Conservation (phyloP, 2,797 vertebrate genomes). For the Orestias chungarensis region DNA sequence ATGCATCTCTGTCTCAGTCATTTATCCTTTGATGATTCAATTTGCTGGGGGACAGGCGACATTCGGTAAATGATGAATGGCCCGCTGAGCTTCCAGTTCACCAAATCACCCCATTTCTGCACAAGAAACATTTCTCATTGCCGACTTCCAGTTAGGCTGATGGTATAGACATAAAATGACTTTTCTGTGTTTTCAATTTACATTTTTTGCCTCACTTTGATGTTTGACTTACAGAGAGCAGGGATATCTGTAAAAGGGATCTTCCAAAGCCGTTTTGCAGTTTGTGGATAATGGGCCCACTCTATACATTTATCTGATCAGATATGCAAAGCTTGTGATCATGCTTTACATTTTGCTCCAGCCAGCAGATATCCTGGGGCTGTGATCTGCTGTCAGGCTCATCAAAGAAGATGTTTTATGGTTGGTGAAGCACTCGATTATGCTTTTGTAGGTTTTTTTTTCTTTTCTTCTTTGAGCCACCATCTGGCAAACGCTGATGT, state of each 20-base stretch:
- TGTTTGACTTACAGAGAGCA: conserved; percentile 29
- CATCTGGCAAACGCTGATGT: conserved; percentile 53
- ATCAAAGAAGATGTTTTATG: conserved; percentile 30
- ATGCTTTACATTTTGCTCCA: conserved; percentile 26
- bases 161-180: conserved; percentile 17
- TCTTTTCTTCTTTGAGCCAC: conserved; percentile 20
- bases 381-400: conserved; percentile 16
- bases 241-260: conserved; percentile 15
- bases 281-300: conserved; percentile 35
- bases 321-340: conserved; percentile 52
- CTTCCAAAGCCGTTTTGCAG: conserved; percentile 35
- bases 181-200: conserved; percentile 42
- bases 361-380: conserved; percentile 25
- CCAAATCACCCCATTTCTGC: conserved; percentile 16
- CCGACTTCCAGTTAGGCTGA: conserved; percentile 1
- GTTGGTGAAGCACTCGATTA: conserved; percentile 37
- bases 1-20: conserved; percentile 36
- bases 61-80: conserved; percentile 34
- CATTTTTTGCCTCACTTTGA: conserved; percentile 36
- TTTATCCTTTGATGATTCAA: conserved; percentile 36
- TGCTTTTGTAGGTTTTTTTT: conserved; percentile 18
- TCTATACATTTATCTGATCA: conserved; percentile 50
- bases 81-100: conserved; percentile 20
- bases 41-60: conserved; percentile 40
- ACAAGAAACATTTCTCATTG: conserved; percentile 18